phyloP scores from a whole-genome alignment of 2,797 vertebrate species.

The Tarsius wallacei region DNA sequence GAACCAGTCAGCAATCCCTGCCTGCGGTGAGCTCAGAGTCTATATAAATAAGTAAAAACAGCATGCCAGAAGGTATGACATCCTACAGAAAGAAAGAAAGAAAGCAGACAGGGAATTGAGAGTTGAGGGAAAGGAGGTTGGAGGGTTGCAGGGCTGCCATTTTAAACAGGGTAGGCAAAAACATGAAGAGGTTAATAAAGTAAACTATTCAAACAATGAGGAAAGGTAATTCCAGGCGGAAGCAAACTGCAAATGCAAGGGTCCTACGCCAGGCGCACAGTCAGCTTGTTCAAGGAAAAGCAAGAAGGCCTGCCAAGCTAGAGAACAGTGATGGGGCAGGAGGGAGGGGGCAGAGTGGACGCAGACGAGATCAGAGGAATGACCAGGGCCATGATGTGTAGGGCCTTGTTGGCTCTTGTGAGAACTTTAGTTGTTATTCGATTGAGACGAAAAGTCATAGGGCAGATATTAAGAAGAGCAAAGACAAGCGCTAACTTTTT shows the following conservation, averaged over 20 bases:
- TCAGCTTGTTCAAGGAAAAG: background rate
- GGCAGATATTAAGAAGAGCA: background rate
- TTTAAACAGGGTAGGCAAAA: background rate
- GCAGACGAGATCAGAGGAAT: background rate
- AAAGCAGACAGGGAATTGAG: background rate
- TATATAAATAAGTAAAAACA: background rate
- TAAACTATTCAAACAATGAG: background rate
- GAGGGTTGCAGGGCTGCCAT: background rate
- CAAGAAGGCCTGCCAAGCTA: background rate
- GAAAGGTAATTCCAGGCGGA: slow-evolving; percentile 36
- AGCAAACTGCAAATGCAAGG: background rate
- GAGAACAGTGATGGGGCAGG: background rate
- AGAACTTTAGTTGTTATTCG: slow-evolving; percentile 23
- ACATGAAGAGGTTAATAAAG: background rate
- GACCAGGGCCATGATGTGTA: background rate
- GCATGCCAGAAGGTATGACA: background rate
- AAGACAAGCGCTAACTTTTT: background rate
- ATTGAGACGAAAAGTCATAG: background rate
- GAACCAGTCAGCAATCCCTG: background rate
- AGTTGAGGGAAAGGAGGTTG: background rate
- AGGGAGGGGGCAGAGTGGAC: background rate
- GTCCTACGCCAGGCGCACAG: background rate
- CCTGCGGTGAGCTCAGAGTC: background rate
- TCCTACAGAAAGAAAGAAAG: background rate
- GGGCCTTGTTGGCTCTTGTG: background rate